These are phyloP conservation scores for Mycetomoellerius zeteki DNA, from an alignment of 1,140 invertebrate genomes.

Conservation along the genomic window DNA sequence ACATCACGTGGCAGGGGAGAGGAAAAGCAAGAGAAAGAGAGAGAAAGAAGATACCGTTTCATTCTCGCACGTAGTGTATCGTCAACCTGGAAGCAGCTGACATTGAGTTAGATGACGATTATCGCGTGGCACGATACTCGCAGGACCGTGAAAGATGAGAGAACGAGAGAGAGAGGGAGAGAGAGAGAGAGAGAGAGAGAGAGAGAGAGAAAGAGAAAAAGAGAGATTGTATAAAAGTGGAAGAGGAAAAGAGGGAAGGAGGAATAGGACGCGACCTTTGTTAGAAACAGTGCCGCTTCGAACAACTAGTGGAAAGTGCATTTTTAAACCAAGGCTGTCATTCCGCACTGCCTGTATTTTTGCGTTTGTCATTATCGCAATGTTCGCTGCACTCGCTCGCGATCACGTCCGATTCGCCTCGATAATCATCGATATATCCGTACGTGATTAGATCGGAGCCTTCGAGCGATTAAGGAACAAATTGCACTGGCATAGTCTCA, in stretches of 20 bases:
- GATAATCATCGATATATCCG: constrained; percentile 32
- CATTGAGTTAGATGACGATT: constrained; percentile 79
- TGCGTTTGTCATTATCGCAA: constrained; percentile 49
- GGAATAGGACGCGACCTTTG: constrained; percentile 77
- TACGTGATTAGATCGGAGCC: constrained; percentile 33
- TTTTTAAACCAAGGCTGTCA: constrained; percentile 76
- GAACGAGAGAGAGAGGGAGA: background rate
- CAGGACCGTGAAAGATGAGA: constrained; percentile 2
- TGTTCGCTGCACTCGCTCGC: constrained; percentile 27
- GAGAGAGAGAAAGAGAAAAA: background rate
- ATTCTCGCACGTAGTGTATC: constrained; percentile 20
- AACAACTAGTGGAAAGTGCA: constrained; percentile 73
- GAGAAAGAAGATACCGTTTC: background rate
- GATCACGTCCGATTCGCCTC: constrained; percentile 46
- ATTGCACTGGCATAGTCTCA: background rate
- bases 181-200: background rate
- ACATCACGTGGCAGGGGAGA: background rate
- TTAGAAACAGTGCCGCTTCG: constrained; percentile 75
- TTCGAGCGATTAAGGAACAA: constrained; percentile 15
- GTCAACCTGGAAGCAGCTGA: constrained; percentile 70
- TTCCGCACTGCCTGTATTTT: constrained; percentile 55
- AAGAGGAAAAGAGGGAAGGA: constrained; percentile 12
- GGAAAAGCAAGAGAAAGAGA: constrained; percentile 15
- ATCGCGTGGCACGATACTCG: constrained; percentile 58
- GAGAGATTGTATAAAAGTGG: background rate